Base-by-base conservation (phyloP, 2,888 invertebrate species). In the Himalopsyche kuldschensis region DNA sequence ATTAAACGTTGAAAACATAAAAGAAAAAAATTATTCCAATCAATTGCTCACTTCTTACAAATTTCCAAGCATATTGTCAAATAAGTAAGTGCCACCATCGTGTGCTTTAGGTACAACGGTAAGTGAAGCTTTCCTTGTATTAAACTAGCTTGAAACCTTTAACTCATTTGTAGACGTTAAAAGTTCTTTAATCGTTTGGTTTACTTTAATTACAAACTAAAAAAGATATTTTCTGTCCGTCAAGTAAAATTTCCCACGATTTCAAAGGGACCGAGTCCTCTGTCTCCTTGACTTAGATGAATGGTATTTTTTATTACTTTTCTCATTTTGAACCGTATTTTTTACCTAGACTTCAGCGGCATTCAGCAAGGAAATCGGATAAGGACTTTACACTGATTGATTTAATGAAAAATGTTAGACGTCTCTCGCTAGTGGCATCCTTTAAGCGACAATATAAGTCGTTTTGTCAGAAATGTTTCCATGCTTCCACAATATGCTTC, bases 331-430 rank as follows among this genome's bases (percentile, higher is more conserved):
- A 79, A 82, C 75, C 81, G 79, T 83, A 47, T 81, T 81, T 80
- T 81, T 83, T 35, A 78, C 84, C 83, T 80, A 32, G 63, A 20
- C 24, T 35, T 35, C 4, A 27, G 63, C 41, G 32, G 76, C 75
- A 82, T 79, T 75, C 79, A 75, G 76, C 80, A 48, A 76, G 76
- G 79, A 81, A 84, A 85, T 85, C 84, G 80, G 85, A 83, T 83
- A 81, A 85, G 83, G 82, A 83, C 82, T 82, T 85, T 82, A 79
- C 83, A 69, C 84, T 84, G 85, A 85, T 85, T 85, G 85, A 85
- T 85, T 85, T 85, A 85, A 85, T 85, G 83, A 85, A 85, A 85
- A 85, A 83, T 85, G 83, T 82, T 83, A 82, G 81, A 82, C 82
- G 79, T 30, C 78, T 76, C 78, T 77, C 78, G 63, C 47, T 11